Evolutionary conservation across 2,888 invertebrate species (phyloP).

Genomic region (Meloe dianella): DNA sequence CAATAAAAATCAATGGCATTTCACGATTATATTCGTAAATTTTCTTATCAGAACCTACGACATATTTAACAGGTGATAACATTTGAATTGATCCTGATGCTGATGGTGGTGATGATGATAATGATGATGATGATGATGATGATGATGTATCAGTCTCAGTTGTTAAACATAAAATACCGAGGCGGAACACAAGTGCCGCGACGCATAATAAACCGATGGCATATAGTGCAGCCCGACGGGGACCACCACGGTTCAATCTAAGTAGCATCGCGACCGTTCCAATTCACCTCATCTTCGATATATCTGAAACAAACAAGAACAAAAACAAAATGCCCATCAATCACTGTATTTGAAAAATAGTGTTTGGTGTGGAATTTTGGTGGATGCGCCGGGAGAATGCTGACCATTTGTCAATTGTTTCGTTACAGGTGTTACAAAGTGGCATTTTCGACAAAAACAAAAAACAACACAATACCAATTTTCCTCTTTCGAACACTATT

Average conservation of each 20-base stretch:
- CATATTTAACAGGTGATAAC: slow-evolving; percentile 64
- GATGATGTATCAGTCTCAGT: slow-evolving; percentile 34
- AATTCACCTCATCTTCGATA: slow-evolving; percentile 32
- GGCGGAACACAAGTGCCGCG: slow-evolving; percentile 57
- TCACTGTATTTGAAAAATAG: no score
- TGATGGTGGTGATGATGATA: slow-evolving; percentile 21
- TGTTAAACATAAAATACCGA: slow-evolving; percentile 58
- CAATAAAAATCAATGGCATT: slow-evolving; percentile 95
- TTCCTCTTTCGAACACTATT: no score
- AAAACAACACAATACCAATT: no score
- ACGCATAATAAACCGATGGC: slow-evolving; percentile 56
- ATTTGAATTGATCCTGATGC: slow-evolving; percentile 34
- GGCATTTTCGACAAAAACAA: no score
- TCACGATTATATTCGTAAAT: slow-evolving; percentile 80
- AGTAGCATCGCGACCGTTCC: slow-evolving; percentile 51
- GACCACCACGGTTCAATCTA: slow-evolving; percentile 55
- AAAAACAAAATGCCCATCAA: background rate
- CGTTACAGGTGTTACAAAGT: no score
- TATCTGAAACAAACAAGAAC: slow-evolving; percentile 18
- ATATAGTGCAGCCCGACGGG: slow-evolving; percentile 56
- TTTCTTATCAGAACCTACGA: slow-evolving; percentile 69
- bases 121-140: slow-evolving; percentile 15
- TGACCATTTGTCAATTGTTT: no score
- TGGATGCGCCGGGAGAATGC: background rate
- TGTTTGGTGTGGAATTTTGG: background rate